These are phyloP conservation scores for Eristalis tenax DNA, from an alignment of 2,888 invertebrate species.

Conservation along the genomic window DNA sequence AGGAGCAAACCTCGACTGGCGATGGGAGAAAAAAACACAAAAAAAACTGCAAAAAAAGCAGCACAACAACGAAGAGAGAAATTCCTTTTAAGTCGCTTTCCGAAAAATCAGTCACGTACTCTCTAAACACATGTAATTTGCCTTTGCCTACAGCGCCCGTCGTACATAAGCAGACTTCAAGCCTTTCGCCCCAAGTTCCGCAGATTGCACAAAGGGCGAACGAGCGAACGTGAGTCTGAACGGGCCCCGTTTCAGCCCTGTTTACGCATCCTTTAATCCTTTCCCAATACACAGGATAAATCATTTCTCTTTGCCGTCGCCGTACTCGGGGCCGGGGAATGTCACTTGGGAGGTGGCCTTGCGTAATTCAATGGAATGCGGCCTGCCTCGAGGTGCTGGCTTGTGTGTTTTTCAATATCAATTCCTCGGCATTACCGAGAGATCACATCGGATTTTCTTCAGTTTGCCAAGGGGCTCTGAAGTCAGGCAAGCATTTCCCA, in stretches of 20 bases:
- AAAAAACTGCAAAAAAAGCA: neutral
- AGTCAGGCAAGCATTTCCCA: conserved; percentile 54
- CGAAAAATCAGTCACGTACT: conserved; percentile 60
- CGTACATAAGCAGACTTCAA: conserved; percentile 2
- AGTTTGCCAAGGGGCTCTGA: conserved; percentile 47
- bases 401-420: conserved; percentile 33
- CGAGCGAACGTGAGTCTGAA: conserved; percentile 24
- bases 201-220: neutral
- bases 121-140: conserved; percentile 65
- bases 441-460: conserved; percentile 61
- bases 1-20: neutral
- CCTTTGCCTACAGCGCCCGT: conserved; percentile 37
- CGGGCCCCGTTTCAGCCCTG: conserved; percentile 18
- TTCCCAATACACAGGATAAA: conserved; percentile 39
- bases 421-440: conserved; percentile 33
- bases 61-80: conserved; percentile 3
- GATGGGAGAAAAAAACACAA: neutral
- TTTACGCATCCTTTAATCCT: conserved; percentile 61
- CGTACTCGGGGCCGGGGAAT: neutral
- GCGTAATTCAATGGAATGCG: conserved; percentile 21
- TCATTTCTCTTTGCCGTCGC: conserved; percentile 7
- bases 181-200: conserved; percentile 13
- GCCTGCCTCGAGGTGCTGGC: conserved; percentile 4
- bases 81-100: conserved; percentile 39
- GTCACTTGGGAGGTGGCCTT: conserved; percentile 6